Percentiles rank a stretch among this genome's conserved stretches.
These are phyloP conservation scores for Caracal caracal DNA, from an alignment of 2,113 vertebrate species.

Conservation along the genomic window DNA sequence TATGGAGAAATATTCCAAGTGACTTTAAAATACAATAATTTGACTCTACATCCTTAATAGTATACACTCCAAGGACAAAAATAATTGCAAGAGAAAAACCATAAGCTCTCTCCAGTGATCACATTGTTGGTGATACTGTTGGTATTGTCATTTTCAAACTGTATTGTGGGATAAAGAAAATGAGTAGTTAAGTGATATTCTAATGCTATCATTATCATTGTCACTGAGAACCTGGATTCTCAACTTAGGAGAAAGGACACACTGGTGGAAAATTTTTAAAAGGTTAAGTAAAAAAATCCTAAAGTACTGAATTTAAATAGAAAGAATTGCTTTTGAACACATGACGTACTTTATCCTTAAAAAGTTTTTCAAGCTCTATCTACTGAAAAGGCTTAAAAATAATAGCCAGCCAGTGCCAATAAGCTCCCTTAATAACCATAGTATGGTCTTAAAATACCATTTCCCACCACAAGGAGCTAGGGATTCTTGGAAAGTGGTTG, in stretches of 20 bases:
- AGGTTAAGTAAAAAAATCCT: background rate
- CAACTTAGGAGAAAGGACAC: background rate
- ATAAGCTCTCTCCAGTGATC: background rate
- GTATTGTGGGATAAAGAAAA: background rate
- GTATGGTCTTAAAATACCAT: background rate
- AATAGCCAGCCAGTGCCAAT: background rate
- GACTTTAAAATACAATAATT: background rate
- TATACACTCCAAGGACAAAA: background rate
- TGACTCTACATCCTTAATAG: background rate
- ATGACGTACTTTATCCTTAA: background rate
- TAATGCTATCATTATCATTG: background rate
- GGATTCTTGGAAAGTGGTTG: background rate
- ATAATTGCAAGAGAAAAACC: background rate
- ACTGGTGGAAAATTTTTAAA: background rate
- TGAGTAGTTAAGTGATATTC: background rate
- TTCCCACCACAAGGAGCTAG: background rate
- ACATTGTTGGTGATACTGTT: background rate
- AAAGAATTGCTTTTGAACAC: background rate
- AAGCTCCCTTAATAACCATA: background rate
- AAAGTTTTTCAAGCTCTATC: background rate
- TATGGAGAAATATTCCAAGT: background rate
- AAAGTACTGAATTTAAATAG: background rate
- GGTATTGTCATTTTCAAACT: background rate
- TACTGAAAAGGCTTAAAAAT: background rate
- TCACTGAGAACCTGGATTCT: background rate